These are phyloP conservation scores for Champsocephalus gunnari DNA, from an alignment of 2,797 vertebrate genomes.

Conservation along the genomic window DNA sequence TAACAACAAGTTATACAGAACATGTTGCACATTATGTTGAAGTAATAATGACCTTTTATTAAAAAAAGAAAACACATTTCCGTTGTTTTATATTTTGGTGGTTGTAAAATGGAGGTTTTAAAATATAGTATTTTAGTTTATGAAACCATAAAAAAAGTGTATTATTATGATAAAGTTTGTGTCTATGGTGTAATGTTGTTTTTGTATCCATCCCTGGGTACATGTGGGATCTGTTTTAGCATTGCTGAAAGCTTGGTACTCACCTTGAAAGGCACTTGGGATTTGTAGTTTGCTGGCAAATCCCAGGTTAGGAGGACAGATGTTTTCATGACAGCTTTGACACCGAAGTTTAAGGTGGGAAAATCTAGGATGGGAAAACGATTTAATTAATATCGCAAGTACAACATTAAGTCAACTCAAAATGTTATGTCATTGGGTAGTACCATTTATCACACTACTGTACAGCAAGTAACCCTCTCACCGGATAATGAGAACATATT, in stretches of 20 bases:
- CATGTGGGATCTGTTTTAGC: background rate
- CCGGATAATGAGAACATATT: constrained; percentile 47
- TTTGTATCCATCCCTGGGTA: background rate
- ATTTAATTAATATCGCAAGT: constrained; percentile 49
- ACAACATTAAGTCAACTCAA: constrained; percentile 31
- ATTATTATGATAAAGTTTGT: background rate
- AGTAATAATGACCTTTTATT: background rate
- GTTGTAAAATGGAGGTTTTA: background rate
- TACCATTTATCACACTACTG: constrained; percentile 58
- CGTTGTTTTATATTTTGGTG: background rate
- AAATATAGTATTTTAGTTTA: background rate
- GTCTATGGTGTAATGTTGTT: background rate
- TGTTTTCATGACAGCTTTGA: constrained; percentile 96
- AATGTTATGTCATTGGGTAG: constrained; percentile 46
- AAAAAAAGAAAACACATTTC: background rate
- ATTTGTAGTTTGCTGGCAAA: constrained; percentile 95
- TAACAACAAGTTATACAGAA: background rate
- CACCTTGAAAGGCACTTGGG: constrained; percentile 96
- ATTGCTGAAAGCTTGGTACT: constrained; percentile 39
- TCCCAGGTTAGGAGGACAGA: constrained; percentile 99
- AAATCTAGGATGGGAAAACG: constrained; percentile 86
- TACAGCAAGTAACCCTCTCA: constrained; percentile 24
- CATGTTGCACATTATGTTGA: too few relatives aligned
- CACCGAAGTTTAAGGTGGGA: constrained; percentile 95
- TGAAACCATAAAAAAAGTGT: background rate